Evolutionary conservation across 2,113 vertebrate species (phyloP).

Genomic region (Bubo blakistoni): DNA sequence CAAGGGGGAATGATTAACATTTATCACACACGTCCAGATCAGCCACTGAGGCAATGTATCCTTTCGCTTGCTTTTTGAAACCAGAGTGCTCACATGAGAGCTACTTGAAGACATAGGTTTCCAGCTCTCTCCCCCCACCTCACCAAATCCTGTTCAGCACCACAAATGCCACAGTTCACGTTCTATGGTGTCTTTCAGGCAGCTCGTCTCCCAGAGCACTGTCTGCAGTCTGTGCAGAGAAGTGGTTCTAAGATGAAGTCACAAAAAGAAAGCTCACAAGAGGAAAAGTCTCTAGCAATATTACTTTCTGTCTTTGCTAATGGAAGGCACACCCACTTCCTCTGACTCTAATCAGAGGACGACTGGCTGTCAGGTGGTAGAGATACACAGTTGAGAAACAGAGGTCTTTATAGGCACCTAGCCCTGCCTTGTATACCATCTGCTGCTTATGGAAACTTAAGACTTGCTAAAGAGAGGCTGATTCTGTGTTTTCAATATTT

Average conservation of each 20-base stretch:
- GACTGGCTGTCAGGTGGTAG: constrained; percentile 35
- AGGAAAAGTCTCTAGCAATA: not conserved
- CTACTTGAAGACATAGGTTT: not conserved
- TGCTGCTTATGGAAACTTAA: constrained; percentile 55
- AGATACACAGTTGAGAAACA: not conserved
- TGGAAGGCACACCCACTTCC: constrained; percentile 57
- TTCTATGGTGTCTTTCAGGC: not conserved
- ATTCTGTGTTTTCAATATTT: constrained; percentile 60
- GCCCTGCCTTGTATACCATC: constrained; percentile 40
- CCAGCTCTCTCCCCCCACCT: not conserved
- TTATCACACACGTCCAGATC: not conserved
- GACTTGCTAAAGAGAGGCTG: constrained; percentile 17
- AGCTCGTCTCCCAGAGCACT: not conserved
- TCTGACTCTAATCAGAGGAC: constrained; percentile 28
- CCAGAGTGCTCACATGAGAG: not conserved
- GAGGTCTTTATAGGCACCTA: constrained; percentile 38
- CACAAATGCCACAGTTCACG: not conserved
- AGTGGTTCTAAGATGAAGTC: not conserved
- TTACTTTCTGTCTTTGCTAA: constrained; percentile 16
- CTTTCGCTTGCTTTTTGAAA: constrained; percentile 5
- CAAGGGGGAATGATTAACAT: not conserved
- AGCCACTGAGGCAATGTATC: not conserved
- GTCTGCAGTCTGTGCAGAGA: not conserved
- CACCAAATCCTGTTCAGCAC: not conserved
- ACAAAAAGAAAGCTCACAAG: not conserved